Evolutionary conservation across 2,888 invertebrate genomes (phyloP), one percentile per base, ranked within the genome.

Genomic region (Drosophila macrospina): DNA sequence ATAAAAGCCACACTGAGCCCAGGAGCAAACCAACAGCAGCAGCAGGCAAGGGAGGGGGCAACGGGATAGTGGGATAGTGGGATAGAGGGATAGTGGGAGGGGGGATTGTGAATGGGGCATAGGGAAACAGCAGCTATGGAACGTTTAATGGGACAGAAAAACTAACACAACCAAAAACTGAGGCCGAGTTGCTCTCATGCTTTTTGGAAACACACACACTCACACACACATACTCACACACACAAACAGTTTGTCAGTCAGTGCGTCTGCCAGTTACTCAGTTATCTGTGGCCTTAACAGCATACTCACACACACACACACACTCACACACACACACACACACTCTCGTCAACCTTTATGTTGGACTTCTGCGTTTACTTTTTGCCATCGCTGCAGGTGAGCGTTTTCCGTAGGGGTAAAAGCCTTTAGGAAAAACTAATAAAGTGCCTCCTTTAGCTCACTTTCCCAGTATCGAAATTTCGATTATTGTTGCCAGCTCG

Each of bases 1-100:
- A 83, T 83, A 81, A 88, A 87, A 88, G 86, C 80, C 83, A 74
- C 88, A 77, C 80, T 76, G 85, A 83, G 86, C 84, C 86, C 73
- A 74, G 67, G 15, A 67, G 69, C 74, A 65, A 62, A 51, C 39
- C 69, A 47, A 41, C 45, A 63, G 41, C 69, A 60, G 16, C 13
- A n/a, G 63, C 16, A 52, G 64, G 71, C 47, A 52, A 44, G 16
- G 59, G 62, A 30, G 5, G 11, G 50, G 6, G 28, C 5, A 28
- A 11, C 7, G 13, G 4, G 15, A 16, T 28, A 8, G 20, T 20
- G 26, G n/a, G 10, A 5, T 28, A n/a, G n/a, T 28, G 55, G 15
- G 8, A 20, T 20, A 1, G n/a, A n/a, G 13, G 4, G 15, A 16
- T 28, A 8, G 20, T 20, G 26, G n/a, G 10, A 5, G 20, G n/a